Evolutionary conservation across 2,888 invertebrate species (phyloP).

Genomic region (Pristionchus entomophagus): DNA sequence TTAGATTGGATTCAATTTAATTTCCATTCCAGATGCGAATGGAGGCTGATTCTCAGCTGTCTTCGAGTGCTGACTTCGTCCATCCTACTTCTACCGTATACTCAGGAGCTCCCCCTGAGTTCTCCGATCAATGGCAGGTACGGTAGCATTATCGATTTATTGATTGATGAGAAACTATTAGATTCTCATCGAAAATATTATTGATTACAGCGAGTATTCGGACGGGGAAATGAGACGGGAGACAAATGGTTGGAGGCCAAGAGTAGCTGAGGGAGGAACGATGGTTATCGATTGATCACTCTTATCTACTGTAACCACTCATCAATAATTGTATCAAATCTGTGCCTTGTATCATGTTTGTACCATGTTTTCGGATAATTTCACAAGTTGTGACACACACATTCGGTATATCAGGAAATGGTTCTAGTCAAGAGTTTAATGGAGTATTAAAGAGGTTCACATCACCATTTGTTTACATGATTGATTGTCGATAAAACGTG

Average conservation of each 20-base stretch:
- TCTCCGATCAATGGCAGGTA: constrained; percentile 21
- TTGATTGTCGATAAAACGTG: neutral
- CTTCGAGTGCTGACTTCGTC: neutral
- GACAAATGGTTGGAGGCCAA: constrained; percentile 40
- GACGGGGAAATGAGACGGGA: neutral
- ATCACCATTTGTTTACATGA: too few relatives aligned
- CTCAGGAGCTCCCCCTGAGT: constrained; percentile 13
- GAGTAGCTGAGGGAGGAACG: constrained; percentile 10
- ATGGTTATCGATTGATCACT: neutral
- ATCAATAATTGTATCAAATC: neutral
- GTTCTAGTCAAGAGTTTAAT: constrained; percentile 6
- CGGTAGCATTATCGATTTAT: neutral
- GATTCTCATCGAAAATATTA: neutral
- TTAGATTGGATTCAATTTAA: too few relatives aligned
- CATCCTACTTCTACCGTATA: constrained; percentile 19
- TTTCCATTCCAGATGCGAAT: constrained; percentile 5
- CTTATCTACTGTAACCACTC: neutral
- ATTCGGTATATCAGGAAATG: neutral
- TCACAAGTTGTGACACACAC: neutral
- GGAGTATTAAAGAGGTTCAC: neutral
- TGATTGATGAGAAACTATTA: neutral
- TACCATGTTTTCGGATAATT: neutral
- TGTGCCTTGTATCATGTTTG: neutral
- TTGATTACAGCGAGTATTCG: neutral
- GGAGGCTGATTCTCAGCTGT: neutral